Evolutionary conservation across 2,113 vertebrate species (phyloP).

Genomic region (Uria aalge): DNA sequence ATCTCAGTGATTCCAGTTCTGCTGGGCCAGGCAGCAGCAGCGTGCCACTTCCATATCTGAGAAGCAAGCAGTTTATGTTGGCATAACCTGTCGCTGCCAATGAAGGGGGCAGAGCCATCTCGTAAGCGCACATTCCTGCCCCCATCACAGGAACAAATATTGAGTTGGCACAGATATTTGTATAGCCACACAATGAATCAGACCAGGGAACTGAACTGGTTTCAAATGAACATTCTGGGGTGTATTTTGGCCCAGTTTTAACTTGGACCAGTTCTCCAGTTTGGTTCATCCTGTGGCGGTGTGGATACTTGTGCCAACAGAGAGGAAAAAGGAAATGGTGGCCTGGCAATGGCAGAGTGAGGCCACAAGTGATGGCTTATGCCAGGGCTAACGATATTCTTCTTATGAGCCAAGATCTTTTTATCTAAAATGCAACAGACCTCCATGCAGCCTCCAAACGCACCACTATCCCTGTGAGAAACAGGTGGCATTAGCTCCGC

Average conservation of each 20-base stretch:
- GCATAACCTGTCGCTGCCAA: not conserved
- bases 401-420: not conserved
- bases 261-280: not conserved
- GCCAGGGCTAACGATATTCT: not conserved
- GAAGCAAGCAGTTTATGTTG: not conserved
- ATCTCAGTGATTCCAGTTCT: not conserved
- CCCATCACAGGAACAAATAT: not conserved
- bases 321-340: not conserved
- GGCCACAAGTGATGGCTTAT: not conserved
- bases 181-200: not conserved
- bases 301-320: not conserved
- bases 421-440: not conserved
- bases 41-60: not conserved
- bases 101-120: not conserved
- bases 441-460: not conserved
- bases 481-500: not conserved
- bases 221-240: not conserved
- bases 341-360: not conserved
- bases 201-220: not conserved
- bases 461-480: not conserved
- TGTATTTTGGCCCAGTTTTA: not conserved
- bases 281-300: not conserved
- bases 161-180: not conserved
- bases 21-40: not conserved
- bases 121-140: accelerated